phyloP scores from a whole-genome alignment of 2,888 invertebrate species.

The Barypeithes pellucidus region DNA sequence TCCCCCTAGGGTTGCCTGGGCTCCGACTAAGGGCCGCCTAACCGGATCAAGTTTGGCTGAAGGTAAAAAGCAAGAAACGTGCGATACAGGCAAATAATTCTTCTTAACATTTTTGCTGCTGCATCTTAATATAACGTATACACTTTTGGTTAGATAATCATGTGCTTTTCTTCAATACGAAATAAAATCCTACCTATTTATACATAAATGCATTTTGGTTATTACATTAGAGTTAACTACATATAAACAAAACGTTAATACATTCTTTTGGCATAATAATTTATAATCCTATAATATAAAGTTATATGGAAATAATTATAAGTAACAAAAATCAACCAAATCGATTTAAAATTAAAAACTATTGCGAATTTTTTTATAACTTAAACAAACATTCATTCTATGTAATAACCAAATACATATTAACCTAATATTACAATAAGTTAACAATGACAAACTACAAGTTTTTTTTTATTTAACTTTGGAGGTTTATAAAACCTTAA shows the following conservation, averaged over 20 bases:
- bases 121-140: no score
- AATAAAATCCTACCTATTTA: conserved; percentile 23
- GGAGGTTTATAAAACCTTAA: conserved; percentile 37
- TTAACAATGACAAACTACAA: conserved; percentile 36
- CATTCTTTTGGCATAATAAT: background rate
- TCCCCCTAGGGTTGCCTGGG: no score
- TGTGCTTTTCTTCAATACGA: conserved; percentile 4
- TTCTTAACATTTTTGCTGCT: no score
- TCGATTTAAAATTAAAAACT: background rate
- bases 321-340: background rate
- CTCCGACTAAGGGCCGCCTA: no score
- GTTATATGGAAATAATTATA: background rate
- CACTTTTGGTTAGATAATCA: no score
- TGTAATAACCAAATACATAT: conserved; percentile 24
- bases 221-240: conserved; percentile 12
- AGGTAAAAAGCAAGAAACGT: no score
- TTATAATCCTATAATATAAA: background rate
- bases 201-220: conserved; percentile 21
- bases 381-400: conserved; percentile 2
- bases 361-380: no score
- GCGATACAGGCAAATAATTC: no score
- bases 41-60: no score
- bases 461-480: conserved; percentile 18
- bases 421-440: conserved; percentile 34
- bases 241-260: conserved; percentile 1